Conservation (phyloP, 2,797 vertebrate genomes). For the Sebastes hopkinsi region DNA sequence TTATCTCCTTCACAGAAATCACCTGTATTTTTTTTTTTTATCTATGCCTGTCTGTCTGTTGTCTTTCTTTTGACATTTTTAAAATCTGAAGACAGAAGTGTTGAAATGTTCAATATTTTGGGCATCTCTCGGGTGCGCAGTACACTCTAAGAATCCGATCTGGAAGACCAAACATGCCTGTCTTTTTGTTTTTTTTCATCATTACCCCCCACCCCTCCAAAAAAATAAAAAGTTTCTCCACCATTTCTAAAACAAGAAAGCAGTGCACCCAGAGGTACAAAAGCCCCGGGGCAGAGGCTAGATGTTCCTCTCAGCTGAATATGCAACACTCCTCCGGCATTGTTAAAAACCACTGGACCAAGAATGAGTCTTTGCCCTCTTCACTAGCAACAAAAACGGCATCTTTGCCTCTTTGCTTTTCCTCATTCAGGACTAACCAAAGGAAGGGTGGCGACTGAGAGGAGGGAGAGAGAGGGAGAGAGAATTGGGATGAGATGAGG, state of each 20-base stretch:
- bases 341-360: constrained; percentile 82
- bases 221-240: constrained; percentile 41
- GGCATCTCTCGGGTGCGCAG: background rate
- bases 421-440: constrained; percentile 48
- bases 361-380: constrained; percentile 72
- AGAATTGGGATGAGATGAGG: constrained; percentile 55
- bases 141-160: constrained; percentile 4
- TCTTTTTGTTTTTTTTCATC: constrained; percentile 2
- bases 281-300: constrained; percentile 67
- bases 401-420: constrained; percentile 74
- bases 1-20: constrained; percentile 15
- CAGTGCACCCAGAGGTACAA: constrained; percentile 64
- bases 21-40: background rate
- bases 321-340: constrained; percentile 75
- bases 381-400: constrained; percentile 65
- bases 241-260: constrained; percentile 52
- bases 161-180: constrained; percentile 29
- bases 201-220: background rate
- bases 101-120: constrained; percentile 6
- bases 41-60: constrained; percentile 11
- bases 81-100: background rate
- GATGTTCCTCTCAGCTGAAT: constrained; percentile 75
- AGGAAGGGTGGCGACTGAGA: constrained; percentile 50
- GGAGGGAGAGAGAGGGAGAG: constrained; percentile 20
- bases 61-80: background rate